These are phyloP conservation scores for Deilephila elpenor DNA, from an alignment of 2,888 invertebrate species.

Conservation along the genomic window DNA sequence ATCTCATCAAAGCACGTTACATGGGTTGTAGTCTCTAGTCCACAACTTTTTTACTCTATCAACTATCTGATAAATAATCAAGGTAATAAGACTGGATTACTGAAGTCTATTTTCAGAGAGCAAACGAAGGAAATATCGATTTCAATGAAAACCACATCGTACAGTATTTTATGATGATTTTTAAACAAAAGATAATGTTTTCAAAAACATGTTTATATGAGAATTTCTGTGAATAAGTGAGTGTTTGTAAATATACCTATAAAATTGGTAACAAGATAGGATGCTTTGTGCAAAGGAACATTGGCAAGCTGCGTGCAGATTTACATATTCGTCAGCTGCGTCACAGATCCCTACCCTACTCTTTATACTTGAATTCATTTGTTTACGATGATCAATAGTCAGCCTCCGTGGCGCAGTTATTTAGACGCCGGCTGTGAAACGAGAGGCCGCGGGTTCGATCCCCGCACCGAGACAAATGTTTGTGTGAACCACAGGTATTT, in stretches of 20 bases:
- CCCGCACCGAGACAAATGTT: too few relatives aligned
- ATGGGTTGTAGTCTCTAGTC: too few relatives aligned
- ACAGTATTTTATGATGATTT: not conserved
- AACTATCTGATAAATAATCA: not conserved
- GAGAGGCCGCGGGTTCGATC: too few relatives aligned
- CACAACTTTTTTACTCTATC: too few relatives aligned
- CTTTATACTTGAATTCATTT: not conserved
- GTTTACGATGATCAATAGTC: not conserved
- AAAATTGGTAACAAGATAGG: not conserved
- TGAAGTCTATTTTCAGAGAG: not conserved
- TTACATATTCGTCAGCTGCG: too few relatives aligned
- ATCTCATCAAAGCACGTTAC: too few relatives aligned
- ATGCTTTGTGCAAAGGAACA: not conserved
- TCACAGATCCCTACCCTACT: too few relatives aligned
- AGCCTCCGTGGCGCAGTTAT: too few relatives aligned
- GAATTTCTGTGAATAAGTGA: constrained; percentile 11
- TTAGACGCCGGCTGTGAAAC: too few relatives aligned
- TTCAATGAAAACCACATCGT: constrained; percentile 10
- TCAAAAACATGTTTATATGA: constrained; percentile 12
- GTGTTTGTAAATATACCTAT: not conserved
- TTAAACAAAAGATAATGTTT: constrained; percentile 3
- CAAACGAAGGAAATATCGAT: constrained; percentile 10
- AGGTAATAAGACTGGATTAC: not conserved
- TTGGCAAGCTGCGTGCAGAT: too few relatives aligned
- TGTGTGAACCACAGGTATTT: too few relatives aligned